A percentile compares a stretch with the other conserved stretches of the same genome.
Evolutionary conservation across 1,140 invertebrate species (phyloP).

Genomic region (Cotesia vestalis): DNA sequence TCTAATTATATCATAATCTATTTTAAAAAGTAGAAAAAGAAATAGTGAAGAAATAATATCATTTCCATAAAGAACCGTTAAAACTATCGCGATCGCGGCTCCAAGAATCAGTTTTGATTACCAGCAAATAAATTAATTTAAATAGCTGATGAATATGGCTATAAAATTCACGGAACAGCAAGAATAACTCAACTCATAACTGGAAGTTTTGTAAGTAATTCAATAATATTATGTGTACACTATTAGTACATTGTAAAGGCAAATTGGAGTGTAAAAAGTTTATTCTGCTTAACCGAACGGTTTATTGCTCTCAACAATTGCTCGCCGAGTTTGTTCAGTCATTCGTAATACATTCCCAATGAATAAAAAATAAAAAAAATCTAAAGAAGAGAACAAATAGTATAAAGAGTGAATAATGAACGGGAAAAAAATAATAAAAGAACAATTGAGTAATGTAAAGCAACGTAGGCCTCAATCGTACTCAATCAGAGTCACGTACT

Average conservation of each 20-base stretch:
- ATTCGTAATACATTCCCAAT: constrained; percentile 21
- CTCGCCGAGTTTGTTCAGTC: constrained; percentile 17
- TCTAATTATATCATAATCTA: too few species aligned
- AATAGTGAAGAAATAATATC: too few species aligned
- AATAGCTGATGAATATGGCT: too few species aligned
- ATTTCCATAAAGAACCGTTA: too few species aligned
- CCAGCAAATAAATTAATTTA: not conserved
- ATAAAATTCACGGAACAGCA: too few species aligned
- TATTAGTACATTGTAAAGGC: constrained; percentile 1
- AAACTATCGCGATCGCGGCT: too few species aligned
- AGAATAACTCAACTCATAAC: too few species aligned
- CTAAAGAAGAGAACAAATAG: too few species aligned
- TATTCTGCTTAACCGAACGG: constrained; percentile 13
- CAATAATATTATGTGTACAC: not conserved
- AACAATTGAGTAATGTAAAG: constrained; percentile 8
- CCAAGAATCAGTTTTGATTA: not conserved
- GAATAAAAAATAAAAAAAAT: constrained; percentile 2
- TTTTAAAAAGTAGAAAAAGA: too few species aligned
- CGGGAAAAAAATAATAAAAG: not conserved
- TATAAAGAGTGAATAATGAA: not conserved
- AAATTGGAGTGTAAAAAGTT: constrained; percentile 11
- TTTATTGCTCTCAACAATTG: constrained; percentile 14
- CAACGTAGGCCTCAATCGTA: constrained; percentile 10
- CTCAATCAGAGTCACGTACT: constrained; percentile 26
- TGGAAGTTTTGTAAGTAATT: too few species aligned